phyloP scores from a whole-genome alignment of 1,140 invertebrate species.

The Zaprionus africanus region DNA sequence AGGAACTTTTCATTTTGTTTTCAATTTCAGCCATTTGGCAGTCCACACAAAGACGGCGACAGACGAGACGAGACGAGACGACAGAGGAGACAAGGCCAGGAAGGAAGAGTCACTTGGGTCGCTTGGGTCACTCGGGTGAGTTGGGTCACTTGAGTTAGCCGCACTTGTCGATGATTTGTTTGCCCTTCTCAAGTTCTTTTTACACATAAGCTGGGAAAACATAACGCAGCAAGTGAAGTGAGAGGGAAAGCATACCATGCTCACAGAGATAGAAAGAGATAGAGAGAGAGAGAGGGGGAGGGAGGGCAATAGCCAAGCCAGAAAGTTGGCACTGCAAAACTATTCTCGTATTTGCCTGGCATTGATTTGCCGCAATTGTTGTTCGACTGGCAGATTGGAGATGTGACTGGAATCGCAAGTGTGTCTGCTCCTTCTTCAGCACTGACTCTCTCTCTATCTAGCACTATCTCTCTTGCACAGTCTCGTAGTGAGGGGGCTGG shows the following conservation, averaged over 20 bases:
- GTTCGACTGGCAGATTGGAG: slow-evolving; percentile 1
- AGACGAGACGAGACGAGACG: neutral
- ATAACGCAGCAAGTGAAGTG: neutral
- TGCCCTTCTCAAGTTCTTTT: slow-evolving; percentile 3
- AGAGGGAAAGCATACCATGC: neutral
- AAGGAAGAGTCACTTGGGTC: neutral
- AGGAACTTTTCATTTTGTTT: neutral
- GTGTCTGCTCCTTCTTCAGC: neutral
- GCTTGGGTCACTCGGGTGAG: neutral
- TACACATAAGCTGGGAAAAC: slow-evolving; percentile 1
- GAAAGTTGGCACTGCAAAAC: slow-evolving; percentile 5
- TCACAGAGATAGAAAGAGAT: too few species aligned
- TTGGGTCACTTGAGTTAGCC: slow-evolving; percentile 2
- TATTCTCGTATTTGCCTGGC: slow-evolving; percentile 8
- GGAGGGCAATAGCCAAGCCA: neutral
- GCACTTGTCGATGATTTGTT: slow-evolving; percentile 5
- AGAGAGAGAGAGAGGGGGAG: neutral
- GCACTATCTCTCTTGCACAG: neutral
- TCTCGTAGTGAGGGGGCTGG: neutral
- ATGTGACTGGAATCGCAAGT: slow-evolving; percentile 1
- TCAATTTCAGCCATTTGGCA: slow-evolving; percentile 3
- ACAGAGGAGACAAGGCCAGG: neutral
- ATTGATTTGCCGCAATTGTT: slow-evolving; percentile 9
- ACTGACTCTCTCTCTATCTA: neutral
- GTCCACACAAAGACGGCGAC: neutral